phyloP scores from a whole-genome alignment of 2,113 vertebrate species.

The Ciconia stormi region DNA sequence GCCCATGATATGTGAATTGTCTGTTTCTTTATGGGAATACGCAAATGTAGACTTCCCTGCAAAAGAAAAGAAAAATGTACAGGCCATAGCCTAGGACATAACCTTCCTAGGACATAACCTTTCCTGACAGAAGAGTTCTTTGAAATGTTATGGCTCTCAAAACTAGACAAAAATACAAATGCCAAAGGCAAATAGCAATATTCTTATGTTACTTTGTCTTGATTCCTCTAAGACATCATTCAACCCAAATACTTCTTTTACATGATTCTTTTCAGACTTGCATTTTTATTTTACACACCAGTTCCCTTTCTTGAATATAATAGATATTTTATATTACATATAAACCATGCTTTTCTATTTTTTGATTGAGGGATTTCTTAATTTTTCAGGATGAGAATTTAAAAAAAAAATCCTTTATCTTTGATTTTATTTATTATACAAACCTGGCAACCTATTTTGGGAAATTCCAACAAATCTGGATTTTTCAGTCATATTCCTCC shows the following conservation, averaged over 20 bases:
- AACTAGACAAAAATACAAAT: not conserved
- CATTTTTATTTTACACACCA: not conserved
- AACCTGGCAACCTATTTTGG: conserved; percentile 65
- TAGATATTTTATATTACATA: not conserved
- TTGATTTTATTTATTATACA: conserved; percentile 69
- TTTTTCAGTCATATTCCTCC: conserved; percentile 66
- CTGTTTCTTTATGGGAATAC: not conserved
- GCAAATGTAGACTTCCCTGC: not conserved
- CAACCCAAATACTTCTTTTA: not conserved
- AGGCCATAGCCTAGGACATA: not conserved
- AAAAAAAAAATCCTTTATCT: conserved; percentile 10
- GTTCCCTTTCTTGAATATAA: not conserved
- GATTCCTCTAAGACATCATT: not conserved
- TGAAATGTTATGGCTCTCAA: not conserved
- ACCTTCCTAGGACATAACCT: not conserved
- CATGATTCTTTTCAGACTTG: not conserved
- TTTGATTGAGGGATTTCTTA: conserved; percentile 35
- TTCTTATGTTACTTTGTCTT: not conserved
- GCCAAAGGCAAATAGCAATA: not conserved
- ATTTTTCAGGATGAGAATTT: conserved; percentile 22
- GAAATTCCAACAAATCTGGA: conserved; percentile 63
- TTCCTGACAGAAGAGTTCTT: not conserved
- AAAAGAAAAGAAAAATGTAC: not conserved
- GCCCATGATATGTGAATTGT: not conserved
- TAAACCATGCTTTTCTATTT: not conserved